phyloP scores from a whole-genome alignment of 2,888 invertebrate genomes.

The Amorpha juglandis region DNA sequence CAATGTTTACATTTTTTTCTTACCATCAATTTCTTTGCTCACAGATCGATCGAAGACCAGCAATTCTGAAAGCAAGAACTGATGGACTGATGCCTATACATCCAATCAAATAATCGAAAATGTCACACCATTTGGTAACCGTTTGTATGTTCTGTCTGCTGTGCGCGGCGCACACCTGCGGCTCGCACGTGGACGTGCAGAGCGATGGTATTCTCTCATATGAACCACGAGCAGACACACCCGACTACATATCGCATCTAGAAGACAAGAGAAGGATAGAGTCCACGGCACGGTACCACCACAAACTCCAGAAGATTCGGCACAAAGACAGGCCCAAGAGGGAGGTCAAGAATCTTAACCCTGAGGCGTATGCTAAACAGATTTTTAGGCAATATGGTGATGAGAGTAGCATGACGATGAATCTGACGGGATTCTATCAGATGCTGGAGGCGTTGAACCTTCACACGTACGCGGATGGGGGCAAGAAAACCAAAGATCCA shows the following conservation, averaged over 20 bases:
- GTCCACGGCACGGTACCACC: slow-evolving; percentile 51
- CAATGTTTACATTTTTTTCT: background rate
- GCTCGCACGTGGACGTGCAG: slow-evolving; percentile 85
- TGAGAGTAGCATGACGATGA: slow-evolving; percentile 86
- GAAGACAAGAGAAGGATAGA: slow-evolving; percentile 52
- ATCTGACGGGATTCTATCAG: slow-evolving; percentile 87
- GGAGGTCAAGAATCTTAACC: slow-evolving; percentile 65
- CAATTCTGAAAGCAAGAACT: slow-evolving; percentile 33
- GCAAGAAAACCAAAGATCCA: slow-evolving; percentile 56
- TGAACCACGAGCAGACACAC: slow-evolving; percentile 49
- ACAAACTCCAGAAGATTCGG: slow-evolving; percentile 60
- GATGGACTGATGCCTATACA: slow-evolving; percentile 40
- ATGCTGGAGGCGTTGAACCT: slow-evolving; percentile 86
- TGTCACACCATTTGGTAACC: slow-evolving; percentile 86
- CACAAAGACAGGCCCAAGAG: slow-evolving; percentile 54
- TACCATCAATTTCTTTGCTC: slow-evolving; percentile 40
- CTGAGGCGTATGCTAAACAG: slow-evolving; percentile 86
- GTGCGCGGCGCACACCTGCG: slow-evolving; percentile 91
- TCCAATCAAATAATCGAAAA: slow-evolving; percentile 42
- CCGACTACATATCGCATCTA: slow-evolving; percentile 50
- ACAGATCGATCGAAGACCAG: slow-evolving; percentile 48
- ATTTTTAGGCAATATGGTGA: slow-evolving; percentile 88
- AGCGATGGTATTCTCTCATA: slow-evolving; percentile 51
- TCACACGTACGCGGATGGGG: slow-evolving; percentile 76
- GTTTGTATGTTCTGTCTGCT: slow-evolving; percentile 93